Evolutionary conservation across 2,888 invertebrate species (phyloP).

Genomic region (Oligia latruncula): DNA sequence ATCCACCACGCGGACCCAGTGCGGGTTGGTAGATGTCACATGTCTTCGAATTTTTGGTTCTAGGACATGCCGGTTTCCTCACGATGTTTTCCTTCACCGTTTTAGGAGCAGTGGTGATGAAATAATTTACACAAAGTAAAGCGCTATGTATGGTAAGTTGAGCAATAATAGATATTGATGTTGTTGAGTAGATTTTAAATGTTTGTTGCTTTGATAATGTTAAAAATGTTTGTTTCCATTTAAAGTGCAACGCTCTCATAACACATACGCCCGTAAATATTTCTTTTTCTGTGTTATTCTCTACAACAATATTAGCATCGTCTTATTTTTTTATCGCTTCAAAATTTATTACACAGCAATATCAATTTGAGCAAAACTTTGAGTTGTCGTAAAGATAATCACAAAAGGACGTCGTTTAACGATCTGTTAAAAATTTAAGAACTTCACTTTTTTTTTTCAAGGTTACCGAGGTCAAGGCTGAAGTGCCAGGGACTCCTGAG

Average conservation of each 20-base stretch:
- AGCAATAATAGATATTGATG: background rate
- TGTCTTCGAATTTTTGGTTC: too few relatives aligned
- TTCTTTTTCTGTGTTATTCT: constrained; percentile 12
- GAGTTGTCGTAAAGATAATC: constrained; percentile 60
- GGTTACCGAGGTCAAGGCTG: constrained; percentile 48
- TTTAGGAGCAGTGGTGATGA: too few relatives aligned
- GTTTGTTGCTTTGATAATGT: background rate
- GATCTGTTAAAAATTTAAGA: constrained; percentile 61
- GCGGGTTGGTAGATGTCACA: too few relatives aligned
- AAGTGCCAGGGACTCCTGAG: constrained; percentile 1
- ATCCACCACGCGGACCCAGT: too few relatives aligned
- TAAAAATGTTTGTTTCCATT: background rate
- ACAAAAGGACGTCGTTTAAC: constrained; percentile 47
- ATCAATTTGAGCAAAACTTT: constrained; percentile 33
- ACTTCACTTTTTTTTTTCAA: constrained; percentile 45
- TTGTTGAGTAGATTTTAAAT: background rate
- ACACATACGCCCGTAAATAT: background rate
- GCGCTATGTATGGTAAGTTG: background rate
- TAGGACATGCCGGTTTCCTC: too few relatives aligned
- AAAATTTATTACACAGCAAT: constrained; percentile 52
- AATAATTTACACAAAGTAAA: too few relatives aligned
- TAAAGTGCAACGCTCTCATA: constrained; percentile 14
- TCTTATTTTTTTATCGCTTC: constrained; percentile 28
- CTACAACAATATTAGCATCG: constrained; percentile 19
- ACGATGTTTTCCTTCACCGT: too few relatives aligned